Base-by-base conservation (phyloP, 2,888 invertebrate species). In the Periphyllus acericola region DNA sequence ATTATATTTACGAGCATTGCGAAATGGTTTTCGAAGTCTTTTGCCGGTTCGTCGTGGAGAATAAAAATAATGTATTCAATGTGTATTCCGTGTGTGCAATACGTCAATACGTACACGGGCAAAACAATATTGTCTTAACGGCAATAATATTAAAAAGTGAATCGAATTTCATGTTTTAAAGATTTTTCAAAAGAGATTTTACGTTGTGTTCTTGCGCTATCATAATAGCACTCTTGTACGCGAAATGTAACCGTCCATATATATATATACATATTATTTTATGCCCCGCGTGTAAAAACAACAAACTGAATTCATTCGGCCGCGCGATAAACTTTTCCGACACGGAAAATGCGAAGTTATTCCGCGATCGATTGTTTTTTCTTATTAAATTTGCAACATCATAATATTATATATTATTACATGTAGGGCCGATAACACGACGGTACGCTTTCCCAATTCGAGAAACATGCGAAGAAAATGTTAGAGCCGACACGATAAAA, bases 401-500 rank as follows among this genome's bases (percentile, higher is more conserved):
- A 46, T 46, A 46, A n/a, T 21, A 60, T 21, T 60, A 14, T 60
- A 14, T 60, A 21, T 60, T 17, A 60, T n/a, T 21, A 71, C 55
- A 66, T 52, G 34, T 52, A 29, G 71, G 83, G 60, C 19, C 55
- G n/a, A 29, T 74, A 83, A 83, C 74, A 75, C 5, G 1, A 75
- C 60, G 60, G 36, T 83, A 29, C n/a, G n/a, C n/a, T 75, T 75
- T 83, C 21, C 36, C 60, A 21, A 40, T 83, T 75, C 29, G 60
- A 5, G 60, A 55, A 60, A 66, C 83, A 60, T 75, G 75, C 32
- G 29, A 75, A 75, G 60, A 75, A 83, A 83, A 83, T 60, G 29
- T 55, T n/a, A 32, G 1, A 75, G 36, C 25, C 29, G 21, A 83
- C 60, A 83, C 36, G 60, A 75, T 60, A 75, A 36, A n/a, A 74